These are phyloP conservation scores for Leptarthrus brevirostris DNA, from an alignment of 2,888 invertebrate species.

Conservation along the genomic window DNA sequence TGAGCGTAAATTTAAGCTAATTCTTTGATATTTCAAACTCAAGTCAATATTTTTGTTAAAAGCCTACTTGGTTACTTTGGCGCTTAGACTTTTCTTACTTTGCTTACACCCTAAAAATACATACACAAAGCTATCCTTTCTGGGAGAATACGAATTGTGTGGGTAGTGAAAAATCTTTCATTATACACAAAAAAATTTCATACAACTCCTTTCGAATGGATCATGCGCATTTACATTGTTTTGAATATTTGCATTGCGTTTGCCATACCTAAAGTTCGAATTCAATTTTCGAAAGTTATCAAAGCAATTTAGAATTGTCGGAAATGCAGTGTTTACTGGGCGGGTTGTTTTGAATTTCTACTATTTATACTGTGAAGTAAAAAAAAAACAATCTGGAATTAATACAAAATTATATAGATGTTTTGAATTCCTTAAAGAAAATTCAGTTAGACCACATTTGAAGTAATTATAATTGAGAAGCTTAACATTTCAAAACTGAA, in stretches of 20 bases:
- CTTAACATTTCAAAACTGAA: too few relatives aligned
- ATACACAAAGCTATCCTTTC: neutral
- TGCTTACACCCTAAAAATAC: constrained; percentile 47
- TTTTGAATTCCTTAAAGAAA: too few relatives aligned
- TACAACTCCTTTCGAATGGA: constrained; percentile 25
- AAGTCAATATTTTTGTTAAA: constrained; percentile 12
- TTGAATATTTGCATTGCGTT: constrained; percentile 54
- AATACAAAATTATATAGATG: too few relatives aligned
- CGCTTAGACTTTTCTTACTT: constrained; percentile 44
- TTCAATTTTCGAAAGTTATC: constrained; percentile 4
- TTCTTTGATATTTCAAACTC: neutral
- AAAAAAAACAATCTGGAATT: too few relatives aligned
- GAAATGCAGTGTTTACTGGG: neutral
- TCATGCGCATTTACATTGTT: constrained; percentile 51
- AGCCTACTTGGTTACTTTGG: neutral
- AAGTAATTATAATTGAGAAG: too few relatives aligned
- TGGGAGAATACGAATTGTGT: constrained; percentile 31
- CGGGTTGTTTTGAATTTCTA: neutral
- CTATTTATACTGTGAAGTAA: too few relatives aligned
- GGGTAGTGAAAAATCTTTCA: constrained; percentile 50
- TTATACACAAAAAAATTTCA: constrained; percentile 44
- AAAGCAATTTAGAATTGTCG: neutral
- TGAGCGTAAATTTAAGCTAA: constrained; percentile 1
- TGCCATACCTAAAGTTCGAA: constrained; percentile 18
- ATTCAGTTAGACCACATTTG: too few relatives aligned